phyloP scores from a whole-genome alignment of 30 jellyfish, hydroid and myxozoan genomes.

The Catostylus mosaicus region DNA sequence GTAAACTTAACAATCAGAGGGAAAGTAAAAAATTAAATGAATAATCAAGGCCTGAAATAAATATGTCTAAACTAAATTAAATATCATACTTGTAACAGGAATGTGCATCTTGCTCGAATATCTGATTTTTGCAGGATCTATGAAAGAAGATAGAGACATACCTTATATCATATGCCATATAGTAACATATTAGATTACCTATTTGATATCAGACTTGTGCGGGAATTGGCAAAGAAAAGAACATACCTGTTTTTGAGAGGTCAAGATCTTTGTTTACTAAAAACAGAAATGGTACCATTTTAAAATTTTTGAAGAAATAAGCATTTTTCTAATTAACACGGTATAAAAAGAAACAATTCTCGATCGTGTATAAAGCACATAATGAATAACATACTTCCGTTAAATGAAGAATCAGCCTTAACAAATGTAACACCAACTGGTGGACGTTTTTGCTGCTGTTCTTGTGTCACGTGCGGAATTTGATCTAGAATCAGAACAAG shows the following conservation, averaged over 20 bases:
- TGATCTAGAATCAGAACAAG: constrained; percentile 19
- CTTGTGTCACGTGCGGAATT: constrained; percentile 29
- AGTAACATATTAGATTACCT: too few relatives aligned
- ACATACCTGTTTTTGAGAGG: constrained; percentile 19
- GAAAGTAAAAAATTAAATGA: neutral
- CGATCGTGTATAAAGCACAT: neutral
- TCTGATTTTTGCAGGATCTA: constrained; percentile 8
- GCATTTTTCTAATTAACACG: too few relatives aligned
- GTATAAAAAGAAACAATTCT: too few relatives aligned
- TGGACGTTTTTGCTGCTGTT: neutral
- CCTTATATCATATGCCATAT: neutral
- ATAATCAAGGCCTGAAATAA: too few relatives aligned
- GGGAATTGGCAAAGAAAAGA: too few relatives aligned
- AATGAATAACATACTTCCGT: constrained; percentile 48
- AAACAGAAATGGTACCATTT: neutral
- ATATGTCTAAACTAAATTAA: neutral
- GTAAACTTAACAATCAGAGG: neutral
- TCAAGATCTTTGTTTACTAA: constrained; percentile 50
- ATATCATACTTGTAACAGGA: constrained; percentile 46
- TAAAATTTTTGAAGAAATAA: too few relatives aligned
- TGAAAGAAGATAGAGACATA: neutral
- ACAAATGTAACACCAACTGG: constrained; percentile 50
- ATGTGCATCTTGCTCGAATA: constrained; percentile 61
- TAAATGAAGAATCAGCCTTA: constrained; percentile 24
- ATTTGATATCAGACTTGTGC: too few relatives aligned